Conservation (phyloP, 2,797 vertebrate species). For the Pristis pectinata region DNA sequence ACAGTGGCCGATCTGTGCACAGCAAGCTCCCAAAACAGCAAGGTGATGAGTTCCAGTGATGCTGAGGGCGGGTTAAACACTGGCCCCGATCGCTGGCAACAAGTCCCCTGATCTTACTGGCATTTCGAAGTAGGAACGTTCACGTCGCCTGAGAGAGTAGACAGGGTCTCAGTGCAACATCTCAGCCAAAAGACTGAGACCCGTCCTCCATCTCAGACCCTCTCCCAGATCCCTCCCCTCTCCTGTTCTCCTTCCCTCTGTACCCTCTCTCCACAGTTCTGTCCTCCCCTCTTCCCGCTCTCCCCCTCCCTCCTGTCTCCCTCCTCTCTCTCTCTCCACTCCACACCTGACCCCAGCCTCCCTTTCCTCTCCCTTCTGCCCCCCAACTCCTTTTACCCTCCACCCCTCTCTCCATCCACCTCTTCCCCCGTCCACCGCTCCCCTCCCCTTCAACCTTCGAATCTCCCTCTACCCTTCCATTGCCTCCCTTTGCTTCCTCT, state of each 20-base stretch:
- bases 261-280: too few relatives aligned
- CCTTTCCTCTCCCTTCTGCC: not conserved
- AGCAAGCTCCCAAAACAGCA: not conserved
- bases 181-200: too few relatives aligned
- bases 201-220: too few relatives aligned
- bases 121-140: not conserved
- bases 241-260: too few relatives aligned
- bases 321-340: not conserved
- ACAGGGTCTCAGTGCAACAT: not conserved
- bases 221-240: too few relatives aligned
- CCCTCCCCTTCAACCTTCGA: not conserved
- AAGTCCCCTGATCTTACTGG: not conserved
- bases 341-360: not conserved
- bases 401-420: not conserved
- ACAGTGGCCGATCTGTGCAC: not conserved
- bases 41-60: not conserved
- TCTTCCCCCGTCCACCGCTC: not conserved
- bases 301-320: too few relatives aligned
- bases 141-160: not conserved
- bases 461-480: not conserved
- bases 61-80: not conserved
- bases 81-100: too few relatives aligned
- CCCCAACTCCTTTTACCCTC: not conserved
- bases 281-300: too few relatives aligned
- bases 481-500: conserved; percentile 12